Conservation (phyloP, 2,113 vertebrate species). For the Coryphaenoides rupestris region DNA sequence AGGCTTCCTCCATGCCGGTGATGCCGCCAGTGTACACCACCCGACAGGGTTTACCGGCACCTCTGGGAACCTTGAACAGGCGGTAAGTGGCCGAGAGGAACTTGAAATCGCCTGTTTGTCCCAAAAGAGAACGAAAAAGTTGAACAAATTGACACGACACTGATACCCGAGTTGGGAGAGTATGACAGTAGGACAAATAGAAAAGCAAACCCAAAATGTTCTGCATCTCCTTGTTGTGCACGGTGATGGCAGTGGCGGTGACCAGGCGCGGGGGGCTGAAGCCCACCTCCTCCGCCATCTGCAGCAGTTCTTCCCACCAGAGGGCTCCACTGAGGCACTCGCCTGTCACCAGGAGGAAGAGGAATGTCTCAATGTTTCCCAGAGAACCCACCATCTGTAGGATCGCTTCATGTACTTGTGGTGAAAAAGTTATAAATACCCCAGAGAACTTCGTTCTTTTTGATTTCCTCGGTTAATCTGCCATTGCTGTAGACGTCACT, state of each 20-base stretch:
- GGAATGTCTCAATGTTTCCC: background rate
- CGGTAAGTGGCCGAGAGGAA: constrained; percentile 87
- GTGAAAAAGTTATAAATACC: background rate
- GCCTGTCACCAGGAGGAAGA: constrained; percentile 60
- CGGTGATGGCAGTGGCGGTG: constrained; percentile 66
- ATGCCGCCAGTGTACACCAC: constrained; percentile 81
- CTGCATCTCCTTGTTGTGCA: constrained; percentile 77
- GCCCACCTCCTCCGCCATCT: constrained; percentile 80
- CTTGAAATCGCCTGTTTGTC: constrained; percentile 68
- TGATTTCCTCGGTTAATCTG: constrained; percentile 72
- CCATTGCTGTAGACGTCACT: constrained; percentile 51
- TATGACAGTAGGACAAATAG: background rate
- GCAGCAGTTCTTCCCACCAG: constrained; percentile 82
- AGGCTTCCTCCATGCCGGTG: constrained; percentile 61
- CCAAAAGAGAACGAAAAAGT: background rate
- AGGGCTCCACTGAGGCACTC: constrained; percentile 87
- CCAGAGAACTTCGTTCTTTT: constrained; percentile 51
- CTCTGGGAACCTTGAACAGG: constrained; percentile 79
- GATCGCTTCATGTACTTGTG: background rate
- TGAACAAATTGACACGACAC: background rate
- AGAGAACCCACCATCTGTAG: background rate
- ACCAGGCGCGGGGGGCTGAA: constrained; percentile 81
- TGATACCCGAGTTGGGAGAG: background rate
- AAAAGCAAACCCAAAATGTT: constrained; percentile 65
- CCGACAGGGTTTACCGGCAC: constrained; percentile 30